Base-by-base conservation (phyloP, 2,888 invertebrate genomes). In the Dryobota labecula region DNA sequence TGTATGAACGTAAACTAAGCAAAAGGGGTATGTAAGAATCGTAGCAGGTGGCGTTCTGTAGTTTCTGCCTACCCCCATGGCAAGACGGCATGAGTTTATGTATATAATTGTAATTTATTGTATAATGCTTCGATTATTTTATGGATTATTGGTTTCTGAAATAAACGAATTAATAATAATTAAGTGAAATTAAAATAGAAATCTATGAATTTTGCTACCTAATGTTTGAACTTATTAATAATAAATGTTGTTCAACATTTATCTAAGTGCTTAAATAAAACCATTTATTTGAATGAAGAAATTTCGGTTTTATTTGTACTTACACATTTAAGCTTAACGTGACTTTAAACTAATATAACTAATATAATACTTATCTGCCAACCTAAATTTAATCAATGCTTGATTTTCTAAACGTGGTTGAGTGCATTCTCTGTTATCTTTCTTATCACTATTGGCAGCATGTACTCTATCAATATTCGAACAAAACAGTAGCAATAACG, bases 361-460 rank as follows among this genome's bases (percentile, higher is more conserved):
- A 56, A 56, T 30, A 20, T 20, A 6, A 13, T 27, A 74, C 20
- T 53, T 41, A 30, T 56, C 66, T 18, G 20, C 15, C 41, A 20
- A n/a, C 15, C 11, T 38, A 53, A 18, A 45, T n/a, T 36, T 3
- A 30, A 41, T 54, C 9, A 4, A 15, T 15, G 0, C 20, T 27
- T 24, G 8, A 20, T 30, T n/a, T 45, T 33, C n/a, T 36, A 9
- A 45, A 41, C 45, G 75, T 54, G 43, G n/a, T 7, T n/a, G 2
- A 41, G 43, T 45, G 20, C 49, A 38, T 47, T 43, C 2, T 13
- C 1, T 51, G 60, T 24, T 51, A 63, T 67, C 51, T 27, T 13
- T 60, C 5, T 56, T 79, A 79, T 73, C 66, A 13, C 20, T 41
- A 18, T 27, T 27, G 13, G n/a, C 41, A 4, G 20, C 33, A 45